Percentiles rank a stretch among this genome's conserved stretches.
Conservation (phyloP, 2,888 invertebrate species). For the Herminia tarsipennalis region DNA sequence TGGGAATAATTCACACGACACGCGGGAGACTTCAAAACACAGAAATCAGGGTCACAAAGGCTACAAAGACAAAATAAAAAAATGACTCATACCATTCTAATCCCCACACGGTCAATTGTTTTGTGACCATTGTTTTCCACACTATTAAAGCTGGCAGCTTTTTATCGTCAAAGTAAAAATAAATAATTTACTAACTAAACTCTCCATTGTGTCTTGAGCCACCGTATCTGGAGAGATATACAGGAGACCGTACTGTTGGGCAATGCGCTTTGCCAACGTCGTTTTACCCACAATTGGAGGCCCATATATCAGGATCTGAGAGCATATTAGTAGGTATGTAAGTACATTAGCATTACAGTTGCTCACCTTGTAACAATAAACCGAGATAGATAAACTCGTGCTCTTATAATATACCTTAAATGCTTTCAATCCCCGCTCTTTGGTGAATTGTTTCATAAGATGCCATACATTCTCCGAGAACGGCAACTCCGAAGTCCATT, state of each 20-base stretch:
- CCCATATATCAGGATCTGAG: constrained; percentile 85
- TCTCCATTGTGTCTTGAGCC: constrained; percentile 80
- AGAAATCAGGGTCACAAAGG: too few species aligned
- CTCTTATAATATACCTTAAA: constrained; percentile 82
- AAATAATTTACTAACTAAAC: constrained; percentile 76
- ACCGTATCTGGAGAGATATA: constrained; percentile 85
- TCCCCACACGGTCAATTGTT: too few species aligned
- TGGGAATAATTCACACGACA: too few species aligned
- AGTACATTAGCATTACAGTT: neutral
- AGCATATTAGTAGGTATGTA: too few species aligned
- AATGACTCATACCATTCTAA: too few species aligned
- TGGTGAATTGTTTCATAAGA: constrained; percentile 80
- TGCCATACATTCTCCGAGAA: constrained; percentile 76
- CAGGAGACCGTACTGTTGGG: constrained; percentile 83
- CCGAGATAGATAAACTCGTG: too few species aligned
- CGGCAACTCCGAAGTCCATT: constrained; percentile 82
- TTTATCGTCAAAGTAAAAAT: neutral
- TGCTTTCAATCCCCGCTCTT: constrained; percentile 83
- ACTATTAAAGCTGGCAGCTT: too few species aligned
- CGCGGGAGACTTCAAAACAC: too few species aligned
- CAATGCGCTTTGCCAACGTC: constrained; percentile 82
- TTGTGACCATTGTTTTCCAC: too few species aligned
- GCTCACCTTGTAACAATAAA: constrained; percentile 33
- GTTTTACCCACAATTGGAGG: constrained; percentile 89
- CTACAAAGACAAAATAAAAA: too few species aligned